Base-by-base conservation (phyloP, 2,888 invertebrate species). In the Tiphia femorata region DNA sequence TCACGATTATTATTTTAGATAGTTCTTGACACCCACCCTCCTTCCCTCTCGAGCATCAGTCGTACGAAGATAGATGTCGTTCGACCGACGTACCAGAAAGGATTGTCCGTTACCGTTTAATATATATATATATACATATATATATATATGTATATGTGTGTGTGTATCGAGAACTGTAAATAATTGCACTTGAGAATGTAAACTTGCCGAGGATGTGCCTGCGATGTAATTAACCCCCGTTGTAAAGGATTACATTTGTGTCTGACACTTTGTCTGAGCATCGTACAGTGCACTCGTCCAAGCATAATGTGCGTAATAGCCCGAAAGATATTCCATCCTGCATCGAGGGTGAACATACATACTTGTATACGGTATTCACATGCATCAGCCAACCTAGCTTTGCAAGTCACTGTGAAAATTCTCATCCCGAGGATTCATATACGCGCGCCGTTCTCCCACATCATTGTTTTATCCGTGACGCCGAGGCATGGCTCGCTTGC, bases 401-500 rank as follows among this genome's bases (percentile, higher is more conserved):
- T 54, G 38, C 49, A 40, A 49, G 37, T 23, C 16, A 27, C 57
- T 33, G 40, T 49, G 30, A 37, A 16, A 46, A 37, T 23, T 37
- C n/a, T 16, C 23, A 25, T 33, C 33, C 2, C 33, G 33, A 33
- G 33, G 14, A 14, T 33, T 33, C 33, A n/a, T 12, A 2, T 33
- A 5, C 12, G 12, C 33, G 14, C 4, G 33, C 33, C n/a, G n/a
- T n/a, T n/a, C n/a, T n/a, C n/a, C n/a, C n/a, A n/a, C n/a, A n/a
- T n/a, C n/a, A n/a, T n/a, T 29, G 29, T n/a, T 21, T 44, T 40
- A 40, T 52, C 37, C 53, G 41, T 46, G 17, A 41, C 38, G 52
- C 29, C 56, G 38, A 42, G 52, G 70, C 66, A 67, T 70, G 70
- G 38, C 56, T 46, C 58, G 71, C 74, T 72, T 76, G 74, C 72